A percentile compares a stretch with the other conserved stretches of the same genome.
Evolutionary conservation across 2,113 vertebrate species (phyloP).

Genomic region (Cathartes aura): DNA sequence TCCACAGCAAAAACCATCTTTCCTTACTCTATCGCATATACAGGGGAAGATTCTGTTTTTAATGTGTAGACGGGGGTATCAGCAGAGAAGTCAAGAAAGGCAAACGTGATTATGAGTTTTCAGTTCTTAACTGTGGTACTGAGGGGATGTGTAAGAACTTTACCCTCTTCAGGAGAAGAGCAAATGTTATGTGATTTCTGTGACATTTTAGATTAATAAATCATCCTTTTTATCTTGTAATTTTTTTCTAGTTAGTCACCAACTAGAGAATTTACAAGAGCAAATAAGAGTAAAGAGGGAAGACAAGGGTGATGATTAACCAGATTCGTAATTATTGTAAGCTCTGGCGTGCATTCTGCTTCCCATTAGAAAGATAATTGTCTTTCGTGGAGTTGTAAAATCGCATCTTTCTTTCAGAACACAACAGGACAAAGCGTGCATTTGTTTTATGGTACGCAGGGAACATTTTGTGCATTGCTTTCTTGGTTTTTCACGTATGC

Average conservation of each 20-base stretch:
- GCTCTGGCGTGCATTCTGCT: background rate
- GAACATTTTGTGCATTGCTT: background rate
- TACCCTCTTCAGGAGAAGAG: background rate
- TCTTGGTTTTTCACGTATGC: background rate
- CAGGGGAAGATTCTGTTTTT: background rate
- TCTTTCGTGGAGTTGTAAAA: background rate
- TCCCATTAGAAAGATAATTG: constrained; percentile 33
- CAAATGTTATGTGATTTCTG: background rate
- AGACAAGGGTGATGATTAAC: constrained; percentile 60
- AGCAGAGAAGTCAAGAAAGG: background rate
- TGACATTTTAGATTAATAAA: constrained; percentile 45
- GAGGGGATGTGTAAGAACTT: background rate
- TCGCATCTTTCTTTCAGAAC: background rate
- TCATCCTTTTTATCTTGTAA: constrained; percentile 56
- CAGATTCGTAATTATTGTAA: background rate
- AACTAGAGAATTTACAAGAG: constrained; percentile 6
- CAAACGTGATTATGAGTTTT: background rate
- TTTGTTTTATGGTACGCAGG: background rate
- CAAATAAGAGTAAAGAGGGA: constrained; percentile 5
- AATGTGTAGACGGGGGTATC: too few relatives aligned
- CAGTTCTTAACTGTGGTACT: background rate
- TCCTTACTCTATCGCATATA: background rate
- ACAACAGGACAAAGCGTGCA: background rate
- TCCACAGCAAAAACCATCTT: background rate
- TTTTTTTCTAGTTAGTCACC: constrained; percentile 29